Base-by-base conservation (phyloP, 2,797 vertebrate genomes). In the Enteromius fasciolatus region DNA sequence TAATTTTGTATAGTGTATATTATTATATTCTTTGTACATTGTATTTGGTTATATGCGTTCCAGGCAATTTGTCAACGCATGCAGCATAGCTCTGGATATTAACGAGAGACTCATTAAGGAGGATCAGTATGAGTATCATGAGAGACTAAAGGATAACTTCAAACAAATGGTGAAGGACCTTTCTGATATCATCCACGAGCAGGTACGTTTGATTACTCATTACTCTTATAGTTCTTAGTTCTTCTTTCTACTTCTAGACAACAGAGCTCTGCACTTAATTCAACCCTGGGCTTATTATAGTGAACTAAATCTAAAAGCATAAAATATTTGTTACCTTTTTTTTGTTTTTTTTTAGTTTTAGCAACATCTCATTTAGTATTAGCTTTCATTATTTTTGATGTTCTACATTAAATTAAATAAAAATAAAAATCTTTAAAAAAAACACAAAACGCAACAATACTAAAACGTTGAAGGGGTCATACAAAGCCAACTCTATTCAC, bases 121-220 rank as follows among this genome's bases (percentile, higher is more conserved):
- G 77, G 97, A 99, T 88, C 98, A 99, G 90, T 89, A 96, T 39
- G 97, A 99, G 87, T 99, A 99, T 87, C 98, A 99, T 0, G 98
- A 99, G 88, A 97, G 96, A 5, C 93, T 99, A n/a, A 99, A 99
- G 89, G 92, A 91, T 86, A 98, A 99, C 91, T 99, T 99, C 61
- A 97, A 95, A 90, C 97, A 97, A 64, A 97, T 99, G 97, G 97
- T 98, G 72, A 99, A 98, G 88, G 98, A 99, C 86, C 93, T 99
- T 10, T 98, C 97, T 0, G 97, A 98, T 52, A 98, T 99, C 91
- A 98, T 98, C 89, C 97, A 98, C 0, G 98, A 99, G 66, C 97
- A 98, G 97, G 98, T 96, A 93, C 0, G 75, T 31, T 33, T 33
- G 9, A n/a, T 12, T 20, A 44, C 15, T 72, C 69, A 31, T 72